Conservation (phyloP, 2,113 vertebrate species). For the Elaphurus davidianus region DNA sequence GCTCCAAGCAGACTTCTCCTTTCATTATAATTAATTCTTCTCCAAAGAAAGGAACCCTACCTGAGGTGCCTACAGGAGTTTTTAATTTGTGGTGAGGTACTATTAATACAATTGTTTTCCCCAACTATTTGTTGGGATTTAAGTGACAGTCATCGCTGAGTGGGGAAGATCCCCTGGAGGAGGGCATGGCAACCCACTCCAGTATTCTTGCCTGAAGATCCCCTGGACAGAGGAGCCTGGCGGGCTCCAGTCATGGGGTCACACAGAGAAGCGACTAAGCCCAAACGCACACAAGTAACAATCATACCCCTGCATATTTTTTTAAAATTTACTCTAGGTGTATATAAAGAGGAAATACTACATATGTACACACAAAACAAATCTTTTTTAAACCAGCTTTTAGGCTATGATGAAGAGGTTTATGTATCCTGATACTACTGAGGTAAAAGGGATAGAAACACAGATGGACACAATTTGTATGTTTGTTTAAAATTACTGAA, state of each 20-base stretch:
- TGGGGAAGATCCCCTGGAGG: neutral
- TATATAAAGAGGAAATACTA: neutral
- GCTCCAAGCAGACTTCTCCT: constrained; percentile 57
- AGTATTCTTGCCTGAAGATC: neutral
- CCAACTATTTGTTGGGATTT: neutral
- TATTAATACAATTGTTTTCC: neutral
- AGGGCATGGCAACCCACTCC: neutral
- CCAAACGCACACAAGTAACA: neutral
- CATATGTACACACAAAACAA: neutral
- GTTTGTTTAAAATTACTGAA: neutral
- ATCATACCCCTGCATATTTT: neutral
- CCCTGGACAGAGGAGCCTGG: neutral
- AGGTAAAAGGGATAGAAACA: neutral
- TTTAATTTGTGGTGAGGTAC: neutral
- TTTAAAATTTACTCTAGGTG: neutral
- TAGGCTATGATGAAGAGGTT: neutral
- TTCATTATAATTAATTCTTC: constrained; percentile 64
- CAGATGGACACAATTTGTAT: neutral
- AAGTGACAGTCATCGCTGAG: neutral
- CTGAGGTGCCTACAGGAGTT: neutral
- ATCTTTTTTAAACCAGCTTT: neutral
- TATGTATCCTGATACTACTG: neutral
- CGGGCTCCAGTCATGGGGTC: neutral
- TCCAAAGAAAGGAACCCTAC: neutral
- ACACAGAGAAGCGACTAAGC: neutral